phyloP scores from a whole-genome alignment of 2,113 vertebrate genomes.

The Glaucidium brasilianum region DNA sequence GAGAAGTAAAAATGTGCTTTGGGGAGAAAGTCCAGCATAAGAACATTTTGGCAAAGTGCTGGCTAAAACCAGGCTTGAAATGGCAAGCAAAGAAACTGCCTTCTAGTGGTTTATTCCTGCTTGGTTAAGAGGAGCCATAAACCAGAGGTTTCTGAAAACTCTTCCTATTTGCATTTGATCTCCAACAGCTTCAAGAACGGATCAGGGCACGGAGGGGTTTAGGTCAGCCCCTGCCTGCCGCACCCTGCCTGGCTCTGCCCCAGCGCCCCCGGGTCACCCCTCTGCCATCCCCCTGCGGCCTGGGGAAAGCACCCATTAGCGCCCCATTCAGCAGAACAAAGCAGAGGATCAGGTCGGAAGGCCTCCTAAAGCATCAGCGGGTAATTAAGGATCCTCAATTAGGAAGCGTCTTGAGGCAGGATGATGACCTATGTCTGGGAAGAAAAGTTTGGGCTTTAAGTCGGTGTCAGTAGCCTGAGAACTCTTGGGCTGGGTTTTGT shows the following conservation, averaged over 20 bases:
- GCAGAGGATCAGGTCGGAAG: not conserved
- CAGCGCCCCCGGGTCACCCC: too few species aligned
- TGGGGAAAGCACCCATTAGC: not conserved
- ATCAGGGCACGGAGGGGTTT: not conserved
- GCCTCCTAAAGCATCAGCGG: not conserved
- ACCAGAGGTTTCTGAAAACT: not conserved
- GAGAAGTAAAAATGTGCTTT: not conserved
- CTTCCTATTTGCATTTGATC: not conserved
- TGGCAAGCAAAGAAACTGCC: not conserved
- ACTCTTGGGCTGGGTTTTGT: not conserved
- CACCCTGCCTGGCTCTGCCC: not conserved
- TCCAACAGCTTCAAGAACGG: not conserved
- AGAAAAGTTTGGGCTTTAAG: not conserved
- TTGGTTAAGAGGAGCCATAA: not conserved
- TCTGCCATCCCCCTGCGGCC: not conserved
- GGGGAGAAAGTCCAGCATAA: not conserved
- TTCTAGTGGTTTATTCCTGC: not conserved
- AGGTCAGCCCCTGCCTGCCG: not conserved
- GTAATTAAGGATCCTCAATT: not conserved
- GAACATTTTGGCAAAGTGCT: not conserved
- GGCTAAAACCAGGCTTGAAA: not conserved
- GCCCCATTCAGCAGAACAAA: not conserved
- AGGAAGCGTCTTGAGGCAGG: not conserved
- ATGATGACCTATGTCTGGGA: not conserved
- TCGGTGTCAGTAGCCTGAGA: not conserved